These are phyloP conservation scores for Anas platyrhynchos DNA, from an alignment of 2,113 vertebrate species.

Conservation along the genomic window DNA sequence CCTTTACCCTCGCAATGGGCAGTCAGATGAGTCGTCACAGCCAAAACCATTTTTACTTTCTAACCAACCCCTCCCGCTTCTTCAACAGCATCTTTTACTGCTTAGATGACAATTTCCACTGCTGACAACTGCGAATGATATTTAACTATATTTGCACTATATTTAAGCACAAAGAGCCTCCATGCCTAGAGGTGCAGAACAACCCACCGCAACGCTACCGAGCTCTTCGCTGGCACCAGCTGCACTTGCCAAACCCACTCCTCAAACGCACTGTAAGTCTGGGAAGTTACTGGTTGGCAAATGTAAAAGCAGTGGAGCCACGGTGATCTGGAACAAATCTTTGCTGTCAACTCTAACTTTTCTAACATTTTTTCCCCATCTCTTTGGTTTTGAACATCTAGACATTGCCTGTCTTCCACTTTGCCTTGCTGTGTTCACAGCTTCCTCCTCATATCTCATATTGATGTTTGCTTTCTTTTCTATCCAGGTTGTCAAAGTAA, in stretches of 20 bases:
- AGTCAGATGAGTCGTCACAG: background rate
- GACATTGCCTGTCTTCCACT: background rate
- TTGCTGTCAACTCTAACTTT: background rate
- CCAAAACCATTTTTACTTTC: constrained; percentile 37
- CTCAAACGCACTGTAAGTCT: background rate
- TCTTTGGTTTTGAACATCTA: background rate
- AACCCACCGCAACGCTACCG: background rate
- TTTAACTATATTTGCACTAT: background rate
- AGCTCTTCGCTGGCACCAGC: background rate
- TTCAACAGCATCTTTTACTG: constrained; percentile 62
- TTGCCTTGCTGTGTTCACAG: background rate
- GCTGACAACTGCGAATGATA: constrained; percentile 54
- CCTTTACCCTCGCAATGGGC: background rate
- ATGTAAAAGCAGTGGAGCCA: background rate
- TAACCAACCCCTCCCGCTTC: constrained; percentile 8
- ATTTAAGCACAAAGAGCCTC: constrained; percentile 40
- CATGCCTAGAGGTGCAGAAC: background rate
- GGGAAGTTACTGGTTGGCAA: background rate
- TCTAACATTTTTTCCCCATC: accelerated
- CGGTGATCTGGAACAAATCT: background rate
- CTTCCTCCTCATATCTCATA: background rate
- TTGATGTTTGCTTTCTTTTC: background rate
- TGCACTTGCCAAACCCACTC: background rate
- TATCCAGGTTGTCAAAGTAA: background rate
- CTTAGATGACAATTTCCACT: constrained; percentile 61